phyloP scores from a whole-genome alignment of 2,888 invertebrate genomes.

The Archips xylosteana region DNA sequence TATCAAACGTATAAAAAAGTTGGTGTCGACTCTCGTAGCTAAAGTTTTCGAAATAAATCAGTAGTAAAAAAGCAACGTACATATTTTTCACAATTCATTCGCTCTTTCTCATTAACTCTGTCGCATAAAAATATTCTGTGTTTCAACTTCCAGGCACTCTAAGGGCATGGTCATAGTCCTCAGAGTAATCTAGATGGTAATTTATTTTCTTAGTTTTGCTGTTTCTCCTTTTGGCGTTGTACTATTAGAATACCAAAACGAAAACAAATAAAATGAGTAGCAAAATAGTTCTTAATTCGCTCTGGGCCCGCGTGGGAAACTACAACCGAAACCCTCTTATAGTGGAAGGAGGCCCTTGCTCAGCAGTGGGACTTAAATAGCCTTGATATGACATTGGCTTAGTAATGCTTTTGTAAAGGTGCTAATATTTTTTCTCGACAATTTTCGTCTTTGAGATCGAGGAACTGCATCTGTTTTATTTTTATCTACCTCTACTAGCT shows the following conservation, averaged over 20 bases:
- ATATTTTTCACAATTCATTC: neutral
- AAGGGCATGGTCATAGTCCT: neutral
- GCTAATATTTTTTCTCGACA: too few species aligned
- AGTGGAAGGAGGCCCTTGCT: too few species aligned
- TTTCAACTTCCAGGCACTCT: neutral
- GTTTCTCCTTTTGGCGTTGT: neutral
- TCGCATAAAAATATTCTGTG: neutral
- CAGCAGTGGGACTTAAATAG: too few species aligned
- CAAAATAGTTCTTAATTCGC: too few species aligned
- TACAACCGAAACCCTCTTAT: too few species aligned
- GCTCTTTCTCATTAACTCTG: neutral
- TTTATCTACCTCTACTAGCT: too few species aligned
- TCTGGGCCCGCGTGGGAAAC: too few species aligned
- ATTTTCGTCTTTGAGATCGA: too few species aligned
- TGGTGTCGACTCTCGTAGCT: neutral
- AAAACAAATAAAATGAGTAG: too few species aligned
- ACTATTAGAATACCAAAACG: neutral
- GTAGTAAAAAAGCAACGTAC: neutral
- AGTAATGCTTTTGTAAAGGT: too few species aligned
- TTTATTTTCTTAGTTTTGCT: conserved; percentile 2
- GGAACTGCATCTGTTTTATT: too few species aligned
- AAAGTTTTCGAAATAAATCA: neutral
- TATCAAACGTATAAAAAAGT: neutral
- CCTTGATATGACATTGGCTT: too few species aligned
- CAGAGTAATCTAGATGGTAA: conserved; percentile 8